These are phyloP conservation scores for Kuschelorhynchus macadamiae DNA, from an alignment of 2,888 invertebrate genomes.

Conservation along the genomic window DNA sequence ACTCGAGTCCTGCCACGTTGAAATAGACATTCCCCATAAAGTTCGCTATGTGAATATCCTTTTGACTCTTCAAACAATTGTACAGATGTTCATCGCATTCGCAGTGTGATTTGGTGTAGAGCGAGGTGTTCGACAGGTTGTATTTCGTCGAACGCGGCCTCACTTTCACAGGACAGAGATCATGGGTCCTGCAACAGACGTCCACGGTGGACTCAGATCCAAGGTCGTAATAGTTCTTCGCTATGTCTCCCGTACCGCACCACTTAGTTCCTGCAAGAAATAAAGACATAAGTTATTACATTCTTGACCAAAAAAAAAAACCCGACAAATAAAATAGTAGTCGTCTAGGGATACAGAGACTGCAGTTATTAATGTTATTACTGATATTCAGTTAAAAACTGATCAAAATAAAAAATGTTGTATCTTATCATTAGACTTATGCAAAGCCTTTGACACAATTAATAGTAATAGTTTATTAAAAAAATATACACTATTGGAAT, in stretches of 20 bases:
- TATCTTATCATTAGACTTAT: too few relatives aligned
- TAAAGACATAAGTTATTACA: too few relatives aligned
- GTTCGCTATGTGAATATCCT: slow-evolving; percentile 77
- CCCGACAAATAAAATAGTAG: too few relatives aligned
- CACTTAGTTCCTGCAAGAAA: slow-evolving; percentile 84
- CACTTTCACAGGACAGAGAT: slow-evolving; percentile 89
- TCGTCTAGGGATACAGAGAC: too few relatives aligned
- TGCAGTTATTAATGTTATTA: too few relatives aligned
- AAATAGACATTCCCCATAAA: slow-evolving; percentile 90
- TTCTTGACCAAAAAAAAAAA: too few relatives aligned
- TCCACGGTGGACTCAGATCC: slow-evolving; percentile 82
- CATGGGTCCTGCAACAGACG: slow-evolving; percentile 91
- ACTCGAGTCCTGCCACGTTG: slow-evolving; percentile 84
- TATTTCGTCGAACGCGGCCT: slow-evolving; percentile 80
- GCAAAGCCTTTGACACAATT: too few relatives aligned
- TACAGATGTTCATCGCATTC: slow-evolving; percentile 87
- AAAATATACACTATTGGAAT: too few relatives aligned
- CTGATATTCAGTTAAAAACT: too few relatives aligned
- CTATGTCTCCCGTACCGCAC: slow-evolving; percentile 94
- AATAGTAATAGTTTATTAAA: too few relatives aligned
- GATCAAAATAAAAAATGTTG: too few relatives aligned
- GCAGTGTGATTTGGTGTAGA: slow-evolving; percentile 93
- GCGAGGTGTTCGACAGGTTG: slow-evolving; percentile 86
- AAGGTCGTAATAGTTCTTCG: slow-evolving; percentile 86
- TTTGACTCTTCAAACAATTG: slow-evolving; percentile 80